Percentiles rank a stretch among this genome's conserved stretches.
These are phyloP conservation scores for Charaxes varanes DNA, from an alignment of 1,140 invertebrate genomes.

Conservation along the genomic window DNA sequence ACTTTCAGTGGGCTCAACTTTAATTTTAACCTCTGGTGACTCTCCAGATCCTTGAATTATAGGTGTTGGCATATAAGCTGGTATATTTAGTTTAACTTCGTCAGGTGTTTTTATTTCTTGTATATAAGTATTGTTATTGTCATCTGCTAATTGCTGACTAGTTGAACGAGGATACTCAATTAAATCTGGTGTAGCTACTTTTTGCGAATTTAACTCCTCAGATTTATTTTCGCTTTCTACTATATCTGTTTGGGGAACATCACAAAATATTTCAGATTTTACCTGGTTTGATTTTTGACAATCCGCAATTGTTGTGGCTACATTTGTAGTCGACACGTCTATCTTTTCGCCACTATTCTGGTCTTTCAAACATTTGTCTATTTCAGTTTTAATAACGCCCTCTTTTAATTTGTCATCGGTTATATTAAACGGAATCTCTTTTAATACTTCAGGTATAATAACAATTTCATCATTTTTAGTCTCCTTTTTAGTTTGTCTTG, in stretches of 20 bases:
- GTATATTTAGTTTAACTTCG: constrained; percentile 29
- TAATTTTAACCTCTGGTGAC: constrained; percentile 26
- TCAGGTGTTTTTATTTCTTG: constrained; percentile 37
- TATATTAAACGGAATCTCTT: too few species aligned
- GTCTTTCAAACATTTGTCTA: too few species aligned
- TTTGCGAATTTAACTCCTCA: constrained; percentile 28
- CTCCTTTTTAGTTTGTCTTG: too few species aligned
- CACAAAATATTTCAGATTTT: too few species aligned
- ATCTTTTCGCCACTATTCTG: too few species aligned
- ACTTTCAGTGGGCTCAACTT: constrained; percentile 15
- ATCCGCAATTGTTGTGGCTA: too few species aligned
- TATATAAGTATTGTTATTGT: constrained; percentile 53
- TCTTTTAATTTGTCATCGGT: too few species aligned
- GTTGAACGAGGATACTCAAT: constrained; percentile 45
- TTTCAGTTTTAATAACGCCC: too few species aligned
- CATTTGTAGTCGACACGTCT: too few species aligned
- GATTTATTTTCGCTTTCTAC: constrained; percentile 21
- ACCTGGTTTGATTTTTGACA: too few species aligned
- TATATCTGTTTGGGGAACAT: not conserved
- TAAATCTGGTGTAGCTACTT: constrained; percentile 42
- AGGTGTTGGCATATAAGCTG: constrained; percentile 29
- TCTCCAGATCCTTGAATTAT: constrained; percentile 41
- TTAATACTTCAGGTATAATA: too few species aligned
- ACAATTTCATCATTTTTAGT: not conserved
- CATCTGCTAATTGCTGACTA: constrained; percentile 42